Base-by-base conservation (phyloP, 2,888 invertebrate species). In the Eupithecia tripunctaria region DNA sequence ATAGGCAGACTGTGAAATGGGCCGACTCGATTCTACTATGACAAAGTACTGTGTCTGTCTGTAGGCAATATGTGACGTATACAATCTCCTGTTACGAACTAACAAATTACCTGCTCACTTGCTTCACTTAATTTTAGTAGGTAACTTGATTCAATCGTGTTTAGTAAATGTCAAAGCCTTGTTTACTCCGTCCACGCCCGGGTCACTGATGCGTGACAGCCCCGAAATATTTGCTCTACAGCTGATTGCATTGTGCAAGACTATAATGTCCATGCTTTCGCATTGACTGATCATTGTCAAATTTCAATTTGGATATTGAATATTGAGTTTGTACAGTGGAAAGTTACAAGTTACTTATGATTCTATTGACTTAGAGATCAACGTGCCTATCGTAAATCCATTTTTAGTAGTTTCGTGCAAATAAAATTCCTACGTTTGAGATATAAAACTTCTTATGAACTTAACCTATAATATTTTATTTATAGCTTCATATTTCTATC, bases 141-240 rank as follows among this genome's bases (percentile, higher is more conserved):
- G 47, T 56, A 56, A 56, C 25, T 56, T 56, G 21, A 56, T 56
- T 56, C 51, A 14, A 25, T 25, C 51, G 25, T 12, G 21, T 56
- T 56, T 25, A 21, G 51, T 56, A 56, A 56, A 56, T 56, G 25
- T 25, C 51, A 14, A 56, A 25, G 21, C 25, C 14, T 56, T 25
- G 51, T 56, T 56, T 56, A 56, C 51, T 25, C 4, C 25, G 51
- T 14, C 70, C 60, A 68, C 65, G 70, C 68, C 68, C n/a, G 70
- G 32, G 62, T 25, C 29, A 71, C 47, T 8, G 81, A 88, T 88
- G 89, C 89, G 88, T 87, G 80, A 86, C 89, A 77, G 74, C 80
- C 72, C 82, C 84, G 82, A 85, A 86, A 84, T 84, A 78, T 85
- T 85, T 82, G 82, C 82, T 83, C 82, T 77, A 78, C 70, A 80